These are phyloP conservation scores for Sebastes diaconus DNA, from an alignment of 2,797 vertebrate species.

Conservation along the genomic window DNA sequence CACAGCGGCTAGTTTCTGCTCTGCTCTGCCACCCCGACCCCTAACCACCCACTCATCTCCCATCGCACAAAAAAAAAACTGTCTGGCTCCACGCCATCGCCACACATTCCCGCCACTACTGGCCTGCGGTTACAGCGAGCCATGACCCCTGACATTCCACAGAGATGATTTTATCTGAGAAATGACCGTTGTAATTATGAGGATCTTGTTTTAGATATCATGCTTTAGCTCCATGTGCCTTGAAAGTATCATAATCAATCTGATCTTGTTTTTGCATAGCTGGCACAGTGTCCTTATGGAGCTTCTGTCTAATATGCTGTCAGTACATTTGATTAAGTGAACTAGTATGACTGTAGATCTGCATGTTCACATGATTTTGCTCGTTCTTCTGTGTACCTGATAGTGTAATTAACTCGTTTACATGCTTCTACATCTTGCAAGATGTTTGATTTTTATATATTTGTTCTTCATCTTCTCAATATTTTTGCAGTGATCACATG, in stretches of 20 bases:
- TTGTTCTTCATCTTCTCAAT: background rate
- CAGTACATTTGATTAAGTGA: background rate
- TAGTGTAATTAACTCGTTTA: background rate
- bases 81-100: constrained; percentile 3
- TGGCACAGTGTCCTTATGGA: background rate
- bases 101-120: constrained; percentile 20
- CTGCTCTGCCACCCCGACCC: background rate
- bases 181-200: background rate
- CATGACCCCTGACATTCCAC: background rate
- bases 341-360: background rate
- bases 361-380: background rate
- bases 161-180: constrained; percentile 17
- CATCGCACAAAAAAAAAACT: background rate
- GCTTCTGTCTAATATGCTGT: background rate
- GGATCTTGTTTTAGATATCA: background rate
- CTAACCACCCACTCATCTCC: constrained; percentile 35
- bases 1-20: constrained; percentile 8
- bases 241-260: background rate
- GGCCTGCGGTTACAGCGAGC: background rate
- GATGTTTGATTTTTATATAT: background rate
- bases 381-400: background rate
- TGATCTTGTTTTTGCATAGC: background rate
- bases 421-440: background rate
- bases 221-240: background rate
- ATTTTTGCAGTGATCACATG: background rate